Conservation (phyloP, 1,140 invertebrate species). For the Ruditapes philippinarum region DNA sequence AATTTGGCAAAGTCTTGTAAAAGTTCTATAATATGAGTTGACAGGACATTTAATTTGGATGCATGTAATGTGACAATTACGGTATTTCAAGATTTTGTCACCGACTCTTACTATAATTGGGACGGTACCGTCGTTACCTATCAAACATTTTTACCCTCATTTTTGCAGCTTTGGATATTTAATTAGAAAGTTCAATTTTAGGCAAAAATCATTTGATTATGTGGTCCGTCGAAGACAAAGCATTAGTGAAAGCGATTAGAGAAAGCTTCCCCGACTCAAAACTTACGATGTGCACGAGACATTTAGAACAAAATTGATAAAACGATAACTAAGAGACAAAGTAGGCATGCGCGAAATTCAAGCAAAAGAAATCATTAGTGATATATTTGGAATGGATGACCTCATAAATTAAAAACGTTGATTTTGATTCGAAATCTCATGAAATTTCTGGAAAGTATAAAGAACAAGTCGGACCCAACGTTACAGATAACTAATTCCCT, state of each 20-base stretch:
- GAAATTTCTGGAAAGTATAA: background rate
- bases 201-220: slow-evolving; percentile 39
- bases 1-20: slow-evolving; percentile 14
- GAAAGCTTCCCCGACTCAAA: background rate
- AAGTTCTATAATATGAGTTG: background rate
- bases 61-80: slow-evolving; percentile 55
- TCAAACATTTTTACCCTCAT: slow-evolving; percentile 52
- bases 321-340: slow-evolving; percentile 36
- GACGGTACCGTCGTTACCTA: slow-evolving; percentile 39
- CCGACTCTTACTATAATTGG: slow-evolving; percentile 56
- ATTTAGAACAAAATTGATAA: slow-evolving; percentile 59
- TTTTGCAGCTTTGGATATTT: background rate
- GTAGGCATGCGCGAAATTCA: slow-evolving; percentile 23
- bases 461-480: background rate
- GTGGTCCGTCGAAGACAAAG: slow-evolving; percentile 45
- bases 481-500: slow-evolving; percentile 8
- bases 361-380: slow-evolving; percentile 4
- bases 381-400: slow-evolving; percentile 34
- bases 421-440: background rate
- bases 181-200: background rate
- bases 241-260: slow-evolving; percentile 40
- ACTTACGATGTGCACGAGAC: slow-evolving; percentile 34
- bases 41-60: slow-evolving; percentile 39
- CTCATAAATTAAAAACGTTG: background rate
- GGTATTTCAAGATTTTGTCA: slow-evolving; percentile 21